phyloP scores from a whole-genome alignment of 1,140 invertebrate species.

The Leptonema lineaticorne region DNA sequence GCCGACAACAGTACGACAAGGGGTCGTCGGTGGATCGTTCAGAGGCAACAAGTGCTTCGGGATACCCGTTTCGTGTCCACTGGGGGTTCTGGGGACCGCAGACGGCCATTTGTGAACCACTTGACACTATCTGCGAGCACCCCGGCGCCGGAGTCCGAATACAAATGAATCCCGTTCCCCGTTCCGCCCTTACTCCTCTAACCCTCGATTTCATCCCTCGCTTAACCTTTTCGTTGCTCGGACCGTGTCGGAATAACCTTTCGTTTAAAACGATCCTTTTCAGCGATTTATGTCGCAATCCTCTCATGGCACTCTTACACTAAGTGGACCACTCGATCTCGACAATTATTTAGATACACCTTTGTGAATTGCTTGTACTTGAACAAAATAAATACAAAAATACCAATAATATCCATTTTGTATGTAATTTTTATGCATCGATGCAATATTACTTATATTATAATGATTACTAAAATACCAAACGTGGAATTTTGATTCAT shows the following conservation, averaged over 20 bases:
- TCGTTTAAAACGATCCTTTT: background rate
- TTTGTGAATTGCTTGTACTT: background rate
- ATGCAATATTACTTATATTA: too few relatives aligned
- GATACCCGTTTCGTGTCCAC: background rate
- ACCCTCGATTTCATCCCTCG: background rate
- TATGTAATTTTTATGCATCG: too few relatives aligned
- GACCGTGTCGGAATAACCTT: background rate
- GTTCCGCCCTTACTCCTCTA: too few relatives aligned
- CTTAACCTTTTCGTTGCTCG: background rate
- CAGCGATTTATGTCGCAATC: background rate
- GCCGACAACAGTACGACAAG: too few relatives aligned
- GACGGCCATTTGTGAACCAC: background rate
- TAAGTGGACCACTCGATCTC: background rate
- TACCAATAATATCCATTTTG: background rate
- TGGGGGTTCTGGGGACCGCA: background rate
- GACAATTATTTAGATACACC: background rate
- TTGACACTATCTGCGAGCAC: conserved; percentile 17
- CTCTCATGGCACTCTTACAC: background rate
- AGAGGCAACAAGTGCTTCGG: background rate
- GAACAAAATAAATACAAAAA: background rate
- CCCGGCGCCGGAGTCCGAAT: conserved; percentile 6
- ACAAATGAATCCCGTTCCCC: conserved; percentile 17
- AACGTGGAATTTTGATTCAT: too few relatives aligned
- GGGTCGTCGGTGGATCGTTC: background rate
- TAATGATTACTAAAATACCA: too few relatives aligned